Conservation (phyloP, 2,797 vertebrate genomes). For the Uromys caudimaculatus region DNA sequence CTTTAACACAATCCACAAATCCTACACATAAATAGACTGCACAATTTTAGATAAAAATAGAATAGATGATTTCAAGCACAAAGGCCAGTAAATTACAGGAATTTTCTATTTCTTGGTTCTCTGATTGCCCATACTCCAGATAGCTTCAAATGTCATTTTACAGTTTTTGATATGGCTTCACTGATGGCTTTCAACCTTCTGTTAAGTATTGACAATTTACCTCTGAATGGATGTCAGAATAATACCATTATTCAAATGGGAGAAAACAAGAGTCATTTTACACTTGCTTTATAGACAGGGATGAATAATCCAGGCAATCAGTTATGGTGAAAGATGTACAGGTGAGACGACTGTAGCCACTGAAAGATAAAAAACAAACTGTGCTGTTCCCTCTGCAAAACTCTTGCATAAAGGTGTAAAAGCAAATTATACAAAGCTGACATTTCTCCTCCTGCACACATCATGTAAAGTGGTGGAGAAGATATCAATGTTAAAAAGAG, state of each 20-base stretch:
- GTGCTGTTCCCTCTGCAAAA: neutral
- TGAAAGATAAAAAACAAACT: neutral
- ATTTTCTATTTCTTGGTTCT: slow-evolving; percentile 75
- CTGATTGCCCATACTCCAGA: slow-evolving; percentile 72
- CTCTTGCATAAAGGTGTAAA: slow-evolving; percentile 2
- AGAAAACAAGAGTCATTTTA: slow-evolving; percentile 72
- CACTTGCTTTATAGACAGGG: slow-evolving; percentile 62
- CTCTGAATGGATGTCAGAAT: slow-evolving; percentile 74
- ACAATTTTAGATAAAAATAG: slow-evolving; percentile 45
- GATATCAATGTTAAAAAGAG: neutral
- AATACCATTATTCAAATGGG: slow-evolving; percentile 78
- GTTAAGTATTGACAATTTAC: slow-evolving; percentile 76
- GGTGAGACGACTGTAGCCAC: slow-evolving; percentile 51
- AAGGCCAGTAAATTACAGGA: slow-evolving; percentile 73
- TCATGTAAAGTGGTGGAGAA: slow-evolving; percentile 42
- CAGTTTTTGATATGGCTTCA: slow-evolving; percentile 52
- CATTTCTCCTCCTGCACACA: slow-evolving; percentile 52
- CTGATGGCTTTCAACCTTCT: slow-evolving; percentile 72
- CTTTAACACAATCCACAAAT: slow-evolving; percentile 59
- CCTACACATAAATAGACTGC: neutral
- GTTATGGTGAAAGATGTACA: slow-evolving; percentile 28
- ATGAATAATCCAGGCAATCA: slow-evolving; percentile 26
- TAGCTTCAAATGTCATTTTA: slow-evolving; percentile 68
- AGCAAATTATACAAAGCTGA: slow-evolving; percentile 9
- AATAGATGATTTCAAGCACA: slow-evolving; percentile 75